Base-by-base conservation (phyloP, 2,888 invertebrate species). In the Epistrophella euchroma region DNA sequence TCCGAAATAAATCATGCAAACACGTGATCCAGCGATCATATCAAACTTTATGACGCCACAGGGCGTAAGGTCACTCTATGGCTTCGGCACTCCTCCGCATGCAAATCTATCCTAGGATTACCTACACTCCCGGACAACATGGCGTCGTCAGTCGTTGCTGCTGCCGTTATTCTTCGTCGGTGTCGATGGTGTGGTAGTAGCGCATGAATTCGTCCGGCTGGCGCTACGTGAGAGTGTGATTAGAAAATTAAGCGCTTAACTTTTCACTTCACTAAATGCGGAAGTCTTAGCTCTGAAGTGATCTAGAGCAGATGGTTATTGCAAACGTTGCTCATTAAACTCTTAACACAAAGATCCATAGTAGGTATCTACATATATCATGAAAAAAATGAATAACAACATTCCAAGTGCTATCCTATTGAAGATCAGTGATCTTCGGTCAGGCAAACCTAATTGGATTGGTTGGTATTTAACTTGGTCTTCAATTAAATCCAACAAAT, bases 1-100 rank as follows among this genome's bases (percentile, higher is more conserved):
- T 45, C 76, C 76, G 68, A 80, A 86, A 86, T 82, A 86, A 86
- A 86, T 86, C 86, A 82, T 74, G 77, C 86, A 77, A 82, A 86
- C 86, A 82, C 81, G 81, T 86, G 86, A 86, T 86, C 77, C 70
- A 52, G 22, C 72, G 86, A 81, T 82, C 70, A 70, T 74, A 77
- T 77, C 77, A 71, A 81, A 56, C 71, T 50, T 75, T 82, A 78
- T 86, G 86, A 86, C 77, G 86, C 86, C 86, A 82, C 64, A 86
- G 86, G 86, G 74, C 77, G 37, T 81, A 71, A 66, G 86, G 86
- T 86, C 72, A 85, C 32, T 68, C 40, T 22, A 15, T 3, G 19
- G 37, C 58, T 37, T 32, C n/a, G 40, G 68, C 75, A 71, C 84
- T 85, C 80, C 86, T 70, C 85, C 79, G 55, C 76, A 85, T 85